phyloP scores from a whole-genome alignment of 2,797 vertebrate species.

The Brachyalestes nurse region DNA sequence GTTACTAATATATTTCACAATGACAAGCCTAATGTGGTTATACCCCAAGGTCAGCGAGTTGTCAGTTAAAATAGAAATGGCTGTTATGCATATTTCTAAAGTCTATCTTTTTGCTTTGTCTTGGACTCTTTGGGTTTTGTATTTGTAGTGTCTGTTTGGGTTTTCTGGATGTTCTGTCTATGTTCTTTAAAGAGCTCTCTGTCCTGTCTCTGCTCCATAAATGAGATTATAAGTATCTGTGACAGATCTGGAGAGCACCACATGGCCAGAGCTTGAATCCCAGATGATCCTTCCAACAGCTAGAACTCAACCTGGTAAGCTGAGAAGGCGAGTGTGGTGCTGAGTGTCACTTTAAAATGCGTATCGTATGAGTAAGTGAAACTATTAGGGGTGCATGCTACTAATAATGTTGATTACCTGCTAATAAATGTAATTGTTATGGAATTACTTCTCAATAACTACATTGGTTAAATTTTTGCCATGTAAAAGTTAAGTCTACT shows the following conservation, averaged over 20 bases:
- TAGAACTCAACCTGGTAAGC: conserved; percentile 38
- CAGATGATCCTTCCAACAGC: conserved; percentile 24
- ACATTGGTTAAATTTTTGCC: no score
- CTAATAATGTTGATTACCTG: no score
- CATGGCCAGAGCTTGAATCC: conserved; percentile 17
- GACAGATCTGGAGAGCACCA: conserved; percentile 27
- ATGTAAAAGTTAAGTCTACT: no score
- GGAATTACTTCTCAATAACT: no score
- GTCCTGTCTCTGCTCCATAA: neutral
- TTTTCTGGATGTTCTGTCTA: neutral
- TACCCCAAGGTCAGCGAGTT: neutral
- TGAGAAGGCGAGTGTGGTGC: neutral
- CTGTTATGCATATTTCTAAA: neutral
- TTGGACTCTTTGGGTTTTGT: neutral
- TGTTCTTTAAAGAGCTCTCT: neutral
- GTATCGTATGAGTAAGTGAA: conserved; percentile 2
- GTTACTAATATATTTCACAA: no score
- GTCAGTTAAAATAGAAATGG: neutral
- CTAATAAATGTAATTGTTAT: no score
- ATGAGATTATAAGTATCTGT: neutral
- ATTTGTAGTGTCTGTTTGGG: neutral
- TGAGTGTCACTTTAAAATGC: neutral
- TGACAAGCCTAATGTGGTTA: neutral
- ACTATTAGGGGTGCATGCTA: neutral
- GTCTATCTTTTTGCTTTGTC: neutral